Conservation (phyloP, 1,140 invertebrate genomes). For the Nasonia longicornis region DNA sequence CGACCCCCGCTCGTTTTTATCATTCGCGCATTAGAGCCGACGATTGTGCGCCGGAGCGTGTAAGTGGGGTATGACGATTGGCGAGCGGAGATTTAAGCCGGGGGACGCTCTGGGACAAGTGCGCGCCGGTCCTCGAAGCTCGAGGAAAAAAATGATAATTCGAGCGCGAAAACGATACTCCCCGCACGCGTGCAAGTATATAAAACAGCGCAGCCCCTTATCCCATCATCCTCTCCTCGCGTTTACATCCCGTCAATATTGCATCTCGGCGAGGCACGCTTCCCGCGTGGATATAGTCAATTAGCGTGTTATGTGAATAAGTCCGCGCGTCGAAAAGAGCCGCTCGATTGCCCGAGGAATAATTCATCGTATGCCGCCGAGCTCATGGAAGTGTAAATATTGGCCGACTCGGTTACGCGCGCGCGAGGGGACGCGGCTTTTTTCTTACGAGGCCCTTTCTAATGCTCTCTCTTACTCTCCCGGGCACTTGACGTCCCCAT, state of each 20-base stretch:
- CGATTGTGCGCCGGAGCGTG: constrained; percentile 23
- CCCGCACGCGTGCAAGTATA: too few relatives aligned
- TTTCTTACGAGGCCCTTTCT: background rate
- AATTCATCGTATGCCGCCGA: constrained; percentile 31
- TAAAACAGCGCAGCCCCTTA: too few relatives aligned
- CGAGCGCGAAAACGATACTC: too few relatives aligned
- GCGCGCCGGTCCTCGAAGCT: constrained; percentile 1
- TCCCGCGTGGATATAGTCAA: constrained; percentile 26
- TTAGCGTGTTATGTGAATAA: constrained; percentile 27
- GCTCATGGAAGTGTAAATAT: constrained; percentile 35
- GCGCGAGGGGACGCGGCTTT: background rate
- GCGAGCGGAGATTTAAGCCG: constrained; percentile 8
- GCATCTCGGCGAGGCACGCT: background rate
- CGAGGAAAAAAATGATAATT: too few relatives aligned
- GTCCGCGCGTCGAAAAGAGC: constrained; percentile 1
- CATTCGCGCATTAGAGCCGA: constrained; percentile 39
- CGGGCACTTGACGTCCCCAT: constrained; percentile 26
- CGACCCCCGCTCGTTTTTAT: constrained; percentile 23
- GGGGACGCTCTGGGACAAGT: constrained; percentile 14
- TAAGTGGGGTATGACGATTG: constrained; percentile 16
- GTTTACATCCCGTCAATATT: constrained; percentile 32
- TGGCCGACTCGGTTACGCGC: background rate
- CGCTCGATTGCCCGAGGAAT: constrained; percentile 38
- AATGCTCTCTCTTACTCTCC: background rate
- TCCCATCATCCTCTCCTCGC: background rate